These are phyloP conservation scores for Varanus salvator DNA, from an alignment of 2,113 vertebrate species.

Conservation along the genomic window DNA sequence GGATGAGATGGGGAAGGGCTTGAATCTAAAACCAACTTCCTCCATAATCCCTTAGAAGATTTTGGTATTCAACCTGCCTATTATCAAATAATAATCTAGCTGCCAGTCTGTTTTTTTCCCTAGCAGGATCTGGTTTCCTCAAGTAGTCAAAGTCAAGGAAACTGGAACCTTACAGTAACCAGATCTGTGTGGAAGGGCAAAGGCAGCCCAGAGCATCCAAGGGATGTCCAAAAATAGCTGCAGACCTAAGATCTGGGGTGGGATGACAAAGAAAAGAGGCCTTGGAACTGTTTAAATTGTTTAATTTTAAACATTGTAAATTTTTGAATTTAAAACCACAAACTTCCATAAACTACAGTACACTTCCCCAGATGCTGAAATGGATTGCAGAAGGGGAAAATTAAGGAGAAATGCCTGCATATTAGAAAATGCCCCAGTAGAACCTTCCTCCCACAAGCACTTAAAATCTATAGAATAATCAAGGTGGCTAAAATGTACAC, in stretches of 20 bases:
- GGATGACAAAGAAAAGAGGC: neutral
- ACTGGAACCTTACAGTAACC: neutral
- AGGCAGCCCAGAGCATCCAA: neutral
- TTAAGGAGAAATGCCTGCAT: neutral
- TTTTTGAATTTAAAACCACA: neutral
- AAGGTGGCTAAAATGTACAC: no score
- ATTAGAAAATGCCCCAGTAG: neutral
- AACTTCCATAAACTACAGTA: neutral
- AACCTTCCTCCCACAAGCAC: neutral
- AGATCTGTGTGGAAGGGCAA: neutral
- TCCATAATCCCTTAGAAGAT: neutral
- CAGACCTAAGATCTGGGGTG: neutral
- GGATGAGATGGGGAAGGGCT: no score
- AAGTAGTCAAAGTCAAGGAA: neutral
- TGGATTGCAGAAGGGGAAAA: no score
- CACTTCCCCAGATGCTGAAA: neutral
- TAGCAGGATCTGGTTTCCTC: conserved; percentile 40
- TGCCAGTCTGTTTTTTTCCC: neutral
- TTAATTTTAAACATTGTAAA: no score
- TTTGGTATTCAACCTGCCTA: neutral
- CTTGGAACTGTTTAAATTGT: neutral
- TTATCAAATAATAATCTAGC: neutral
- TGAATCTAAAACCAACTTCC: neutral
- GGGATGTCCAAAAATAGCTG: neutral
- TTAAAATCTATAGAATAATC: neutral